Percentiles rank a stretch among this genome's conserved stretches.
These are phyloP conservation scores for Mellilla xanthometata DNA, from an alignment of 2,888 invertebrate genomes.

Conservation along the genomic window DNA sequence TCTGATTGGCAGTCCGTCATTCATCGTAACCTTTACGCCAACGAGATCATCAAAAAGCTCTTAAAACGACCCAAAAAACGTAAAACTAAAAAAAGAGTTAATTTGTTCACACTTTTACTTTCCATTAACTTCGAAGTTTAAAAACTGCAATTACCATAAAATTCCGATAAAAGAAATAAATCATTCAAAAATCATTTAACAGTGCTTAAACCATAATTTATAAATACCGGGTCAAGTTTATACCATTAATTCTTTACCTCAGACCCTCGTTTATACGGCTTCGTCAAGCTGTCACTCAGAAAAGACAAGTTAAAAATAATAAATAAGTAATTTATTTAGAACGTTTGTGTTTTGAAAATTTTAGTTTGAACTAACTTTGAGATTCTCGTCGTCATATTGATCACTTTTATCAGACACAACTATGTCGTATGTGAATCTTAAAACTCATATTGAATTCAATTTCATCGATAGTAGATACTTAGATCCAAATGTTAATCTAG, in stretches of 20 bases:
- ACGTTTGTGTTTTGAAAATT: no score
- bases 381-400: no score
- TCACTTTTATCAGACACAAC: no score
- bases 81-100: background rate
- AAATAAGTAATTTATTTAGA: background rate
- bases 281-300: background rate
- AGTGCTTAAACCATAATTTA: slow-evolving; percentile 14
- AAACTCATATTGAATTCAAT: no score
- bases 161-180: slow-evolving; percentile 3
- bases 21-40: no score
- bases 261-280: slow-evolving; percentile 30
- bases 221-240: slow-evolving; percentile 15
- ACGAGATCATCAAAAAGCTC: no score
- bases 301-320: background rate
- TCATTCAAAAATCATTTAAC: slow-evolving; percentile 13
- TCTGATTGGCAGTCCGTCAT: no score
- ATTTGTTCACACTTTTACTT: background rate
- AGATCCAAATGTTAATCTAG: no score
- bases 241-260: slow-evolving; percentile 28
- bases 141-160: background rate
- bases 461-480: no score
- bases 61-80: background rate
- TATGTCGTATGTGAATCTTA: no score
- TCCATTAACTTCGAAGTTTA: background rate
- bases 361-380: no score